phyloP scores from a whole-genome alignment of 1,140 invertebrate species.

The Saccostrea cuccullata region DNA sequence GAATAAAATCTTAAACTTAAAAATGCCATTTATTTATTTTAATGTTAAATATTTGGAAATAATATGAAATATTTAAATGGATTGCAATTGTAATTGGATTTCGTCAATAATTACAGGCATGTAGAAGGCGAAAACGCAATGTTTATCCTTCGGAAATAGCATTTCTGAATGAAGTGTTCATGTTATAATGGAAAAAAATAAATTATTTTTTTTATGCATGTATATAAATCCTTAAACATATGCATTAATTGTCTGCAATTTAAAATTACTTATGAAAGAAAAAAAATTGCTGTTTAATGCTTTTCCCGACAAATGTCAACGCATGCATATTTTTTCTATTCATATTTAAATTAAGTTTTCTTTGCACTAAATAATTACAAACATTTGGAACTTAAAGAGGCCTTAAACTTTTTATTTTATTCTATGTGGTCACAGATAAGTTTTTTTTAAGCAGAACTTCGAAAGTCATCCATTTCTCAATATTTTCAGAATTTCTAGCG shows the following conservation, averaged over 20 bases:
- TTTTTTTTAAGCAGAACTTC: no score
- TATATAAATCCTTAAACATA: no score
- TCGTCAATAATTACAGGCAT: not conserved
- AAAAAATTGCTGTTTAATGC: not conserved
- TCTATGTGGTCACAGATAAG: no score
- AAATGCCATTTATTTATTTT: not conserved
- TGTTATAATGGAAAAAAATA: not conserved
- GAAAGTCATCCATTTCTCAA: no score
- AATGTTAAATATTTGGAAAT: not conserved
- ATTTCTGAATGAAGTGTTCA: not conserved
- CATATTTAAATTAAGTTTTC: not conserved
- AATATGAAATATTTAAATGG: not conserved
- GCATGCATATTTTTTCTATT: not conserved
- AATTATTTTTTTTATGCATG: not conserved
- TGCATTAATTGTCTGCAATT: not conserved
- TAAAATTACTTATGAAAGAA: not conserved
- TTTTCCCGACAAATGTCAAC: conserved; percentile 1
- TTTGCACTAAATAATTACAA: no score
- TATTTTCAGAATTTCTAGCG: no score
- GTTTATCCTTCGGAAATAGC: not conserved
- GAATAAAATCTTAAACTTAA: not conserved
- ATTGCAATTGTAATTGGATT: not conserved
- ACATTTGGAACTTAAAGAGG: no score
- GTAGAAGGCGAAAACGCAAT: not conserved
- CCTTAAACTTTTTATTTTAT: no score